phyloP scores from a whole-genome alignment of 2,113 vertebrate species.

The Oxyruncus cristatus region DNA sequence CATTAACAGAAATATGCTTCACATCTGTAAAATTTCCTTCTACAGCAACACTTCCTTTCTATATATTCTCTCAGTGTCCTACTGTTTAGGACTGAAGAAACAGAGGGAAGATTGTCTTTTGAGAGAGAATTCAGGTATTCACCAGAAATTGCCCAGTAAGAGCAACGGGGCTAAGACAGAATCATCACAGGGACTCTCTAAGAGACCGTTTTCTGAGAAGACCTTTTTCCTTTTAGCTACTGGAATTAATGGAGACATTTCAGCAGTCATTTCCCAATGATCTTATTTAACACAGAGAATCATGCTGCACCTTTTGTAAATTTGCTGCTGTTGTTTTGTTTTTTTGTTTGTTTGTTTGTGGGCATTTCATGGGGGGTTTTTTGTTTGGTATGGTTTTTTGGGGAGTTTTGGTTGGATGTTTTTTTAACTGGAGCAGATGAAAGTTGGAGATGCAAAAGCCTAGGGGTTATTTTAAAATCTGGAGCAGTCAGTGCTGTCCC shows the following conservation, averaged over 20 bases:
- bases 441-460: neutral
- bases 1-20: neutral
- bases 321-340: neutral
- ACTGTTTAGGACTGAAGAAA: neutral
- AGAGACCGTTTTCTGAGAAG: neutral
- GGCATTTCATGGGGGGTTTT: fast-evolving
- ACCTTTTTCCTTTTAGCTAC: neutral
- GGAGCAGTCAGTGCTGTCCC: neutral
- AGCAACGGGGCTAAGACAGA: fast-evolving
- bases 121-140: neutral
- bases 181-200: neutral
- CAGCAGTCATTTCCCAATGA: neutral
- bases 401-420: fast-evolving
- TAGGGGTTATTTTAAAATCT: neutral
- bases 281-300: neutral
- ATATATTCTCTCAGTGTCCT: neutral
- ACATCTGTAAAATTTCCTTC: neutral
- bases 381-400: neutral
- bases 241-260: neutral
- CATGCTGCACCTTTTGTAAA: neutral
- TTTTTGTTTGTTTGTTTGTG: neutral
- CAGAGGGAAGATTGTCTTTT: neutral
- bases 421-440: neutral
- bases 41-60: neutral
- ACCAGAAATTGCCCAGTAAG: neutral